A percentile compares a stretch with the other conserved stretches of the same genome.
Conservation (phyloP, 1,140 invertebrate species). For the Drosophila melanogaster region DNA sequence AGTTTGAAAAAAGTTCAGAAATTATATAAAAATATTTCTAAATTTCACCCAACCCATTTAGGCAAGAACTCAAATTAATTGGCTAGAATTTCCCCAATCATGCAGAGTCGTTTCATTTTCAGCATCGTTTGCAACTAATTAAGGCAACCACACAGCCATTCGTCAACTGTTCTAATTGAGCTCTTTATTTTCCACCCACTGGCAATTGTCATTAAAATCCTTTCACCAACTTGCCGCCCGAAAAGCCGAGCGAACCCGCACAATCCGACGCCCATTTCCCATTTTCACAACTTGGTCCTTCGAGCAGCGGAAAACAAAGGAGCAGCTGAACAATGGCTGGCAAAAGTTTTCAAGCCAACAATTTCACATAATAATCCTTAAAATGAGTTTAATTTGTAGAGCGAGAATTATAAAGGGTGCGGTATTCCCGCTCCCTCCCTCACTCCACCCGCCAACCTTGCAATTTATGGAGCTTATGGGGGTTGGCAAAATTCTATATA, state of each 20-base stretch:
- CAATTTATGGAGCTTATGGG: slow-evolving; percentile 24
- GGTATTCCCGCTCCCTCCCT: slow-evolving; percentile 14
- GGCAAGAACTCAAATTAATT: neutral
- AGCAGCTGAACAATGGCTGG: slow-evolving; percentile 50
- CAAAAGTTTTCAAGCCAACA: slow-evolving; percentile 68
- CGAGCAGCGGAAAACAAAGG: slow-evolving; percentile 28
- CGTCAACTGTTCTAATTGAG: slow-evolving; percentile 57
- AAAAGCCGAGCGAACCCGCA: slow-evolving; percentile 2
- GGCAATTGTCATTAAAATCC: slow-evolving; percentile 22
- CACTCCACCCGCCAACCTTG: neutral
- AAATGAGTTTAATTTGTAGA: slow-evolving; percentile 84
- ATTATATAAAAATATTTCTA: neutral
- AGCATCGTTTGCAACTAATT: slow-evolving; percentile 14
- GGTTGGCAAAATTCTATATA: slow-evolving; percentile 22
- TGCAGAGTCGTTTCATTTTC: neutral
- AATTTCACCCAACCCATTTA: neutral
- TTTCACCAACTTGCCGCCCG: slow-evolving; percentile 11
- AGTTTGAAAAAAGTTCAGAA: neutral
- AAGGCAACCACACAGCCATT: slow-evolving; percentile 10
- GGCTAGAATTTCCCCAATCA: neutral
- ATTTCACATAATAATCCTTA: slow-evolving; percentile 83
- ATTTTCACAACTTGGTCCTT: slow-evolving; percentile 9
- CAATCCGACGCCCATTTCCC: neutral
- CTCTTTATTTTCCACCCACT: slow-evolving; percentile 36
- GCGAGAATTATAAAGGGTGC: slow-evolving; percentile 59